Evolutionary conservation across 2,888 invertebrate species (phyloP), one percentile per base, ranked within the genome.

Genomic region (Parnassius mnemosyne): DNA sequence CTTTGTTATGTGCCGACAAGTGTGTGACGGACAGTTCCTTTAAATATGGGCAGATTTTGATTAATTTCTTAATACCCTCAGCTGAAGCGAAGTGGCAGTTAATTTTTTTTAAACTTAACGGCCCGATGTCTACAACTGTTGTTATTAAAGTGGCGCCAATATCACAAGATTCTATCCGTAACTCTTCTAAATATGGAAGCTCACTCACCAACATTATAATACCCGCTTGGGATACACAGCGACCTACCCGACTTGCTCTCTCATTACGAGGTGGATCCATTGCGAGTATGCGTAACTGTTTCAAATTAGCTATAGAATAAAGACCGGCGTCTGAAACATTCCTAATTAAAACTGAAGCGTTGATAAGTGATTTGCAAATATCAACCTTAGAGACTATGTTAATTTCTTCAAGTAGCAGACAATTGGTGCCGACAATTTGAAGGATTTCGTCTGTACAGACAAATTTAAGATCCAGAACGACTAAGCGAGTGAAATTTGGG

Each of bases 381-480:
- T 91, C 90, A 64, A 92, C 88, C 71, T 82, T 80, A 57, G 92
- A 92, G 59, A 92, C 89, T 67, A 91, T 89, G 68, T 92, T 92
- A 47, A 92, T 78, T 72, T 92, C 91, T 74, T 89, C 87, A 1
- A 92, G 81, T 47, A 85, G 69, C 47, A 73, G 82, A 69, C 92
- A 92, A 66, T 77, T 80, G 13, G 73, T 68, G 49, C 89, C 84
- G 1, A 92, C 79, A 41, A 89, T 81, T 74, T 87, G 74, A 12
- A 92, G 84, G 53, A 92, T 91, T 78, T 92, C 92, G 69, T 92
- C 91, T 25, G 92, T 91, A 68, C 92, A 92, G 68, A 91, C 85
- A 70, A 92, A 90, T 76, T 89, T 92, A 51, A 92, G 83, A 67
- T 92, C 91, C 3, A 92, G 83, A 63, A 89, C 79, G 11, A 85